These are phyloP conservation scores for Eupithecia tripunctaria DNA, from an alignment of 2,888 invertebrate genomes.

Conservation along the genomic window DNA sequence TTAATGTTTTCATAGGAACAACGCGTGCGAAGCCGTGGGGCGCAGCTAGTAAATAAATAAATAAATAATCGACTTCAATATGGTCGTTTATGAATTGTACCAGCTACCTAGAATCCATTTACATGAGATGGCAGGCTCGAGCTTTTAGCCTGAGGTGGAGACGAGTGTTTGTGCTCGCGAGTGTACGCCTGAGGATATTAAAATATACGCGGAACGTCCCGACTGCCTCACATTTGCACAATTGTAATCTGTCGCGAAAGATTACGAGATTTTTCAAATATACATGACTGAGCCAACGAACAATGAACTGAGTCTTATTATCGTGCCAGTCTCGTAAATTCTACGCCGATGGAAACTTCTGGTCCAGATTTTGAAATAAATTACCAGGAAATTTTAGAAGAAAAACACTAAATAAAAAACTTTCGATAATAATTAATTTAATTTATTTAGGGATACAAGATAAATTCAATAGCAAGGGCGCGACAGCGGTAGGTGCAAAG, in stretches of 20 bases:
- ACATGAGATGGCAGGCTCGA: slow-evolving; percentile 46
- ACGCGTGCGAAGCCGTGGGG: too few species aligned
- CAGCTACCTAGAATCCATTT: slow-evolving; percentile 44
- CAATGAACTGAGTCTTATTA: neutral
- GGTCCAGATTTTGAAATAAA: too few species aligned
- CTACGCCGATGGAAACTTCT: neutral
- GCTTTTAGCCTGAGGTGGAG: slow-evolving; percentile 45
- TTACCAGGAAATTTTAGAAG: too few species aligned
- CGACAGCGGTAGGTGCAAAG: too few species aligned
- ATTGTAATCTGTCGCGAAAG: slow-evolving; percentile 18
- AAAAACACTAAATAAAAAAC: too few species aligned
- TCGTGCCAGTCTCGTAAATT: neutral
- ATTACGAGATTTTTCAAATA: slow-evolving; percentile 3
- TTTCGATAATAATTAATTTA: too few species aligned
- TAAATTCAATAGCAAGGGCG: too few species aligned
- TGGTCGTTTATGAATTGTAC: slow-evolving; percentile 29
- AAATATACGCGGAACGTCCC: slow-evolving; percentile 40
- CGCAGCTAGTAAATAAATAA: too few species aligned
- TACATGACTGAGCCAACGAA: neutral
- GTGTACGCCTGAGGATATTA: slow-evolving; percentile 46
- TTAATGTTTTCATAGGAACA: too few species aligned
- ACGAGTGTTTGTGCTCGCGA: slow-evolving; percentile 44
- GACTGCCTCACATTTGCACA: slow-evolving; percentile 25
- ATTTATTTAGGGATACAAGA: too few species aligned
- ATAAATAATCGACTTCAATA: neutral